Conservation (phyloP, 2,888 invertebrate genomes). For the Drosophila engyochracea region DNA sequence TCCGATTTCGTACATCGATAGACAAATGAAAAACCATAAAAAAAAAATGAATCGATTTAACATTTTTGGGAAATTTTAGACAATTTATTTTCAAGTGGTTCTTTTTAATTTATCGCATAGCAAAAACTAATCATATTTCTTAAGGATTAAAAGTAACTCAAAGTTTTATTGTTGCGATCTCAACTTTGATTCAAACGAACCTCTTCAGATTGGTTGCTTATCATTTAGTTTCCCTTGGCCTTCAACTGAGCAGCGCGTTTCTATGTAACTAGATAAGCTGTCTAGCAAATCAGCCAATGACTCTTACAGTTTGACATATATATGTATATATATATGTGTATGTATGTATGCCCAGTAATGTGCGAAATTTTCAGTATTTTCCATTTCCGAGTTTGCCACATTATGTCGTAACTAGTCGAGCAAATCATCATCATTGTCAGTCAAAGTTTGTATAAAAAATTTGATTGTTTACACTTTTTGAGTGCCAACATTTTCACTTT, state of each 20-base stretch:
- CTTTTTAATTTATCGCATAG: neutral
- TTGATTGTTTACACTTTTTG: neutral
- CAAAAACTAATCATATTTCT: neutral
- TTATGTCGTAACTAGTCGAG: neutral
- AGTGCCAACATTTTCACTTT: neutral
- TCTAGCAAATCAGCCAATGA: slow-evolving; percentile 50
- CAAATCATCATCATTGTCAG: neutral
- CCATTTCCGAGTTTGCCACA: neutral
- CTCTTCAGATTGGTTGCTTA: slow-evolving; percentile 19
- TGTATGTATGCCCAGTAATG: neutral
- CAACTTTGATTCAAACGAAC: neutral
- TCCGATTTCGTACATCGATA: slow-evolving; percentile 10
- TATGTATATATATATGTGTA: neutral
- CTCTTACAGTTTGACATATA: slow-evolving; percentile 4
- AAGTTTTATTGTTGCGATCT: no score
- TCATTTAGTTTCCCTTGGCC: slow-evolving; percentile 2
- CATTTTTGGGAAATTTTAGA: neutral
- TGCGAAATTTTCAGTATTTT: neutral
- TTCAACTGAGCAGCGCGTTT: slow-evolving; percentile 5
- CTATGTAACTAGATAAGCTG: slow-evolving; percentile 34
- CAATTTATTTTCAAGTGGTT: neutral
- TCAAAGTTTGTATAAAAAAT: neutral
- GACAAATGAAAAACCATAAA: neutral
- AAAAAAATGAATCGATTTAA: no score
- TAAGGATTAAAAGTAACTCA: neutral